Conservation (phyloP, 1,140 invertebrate genomes). For the Ephestia elutella region DNA sequence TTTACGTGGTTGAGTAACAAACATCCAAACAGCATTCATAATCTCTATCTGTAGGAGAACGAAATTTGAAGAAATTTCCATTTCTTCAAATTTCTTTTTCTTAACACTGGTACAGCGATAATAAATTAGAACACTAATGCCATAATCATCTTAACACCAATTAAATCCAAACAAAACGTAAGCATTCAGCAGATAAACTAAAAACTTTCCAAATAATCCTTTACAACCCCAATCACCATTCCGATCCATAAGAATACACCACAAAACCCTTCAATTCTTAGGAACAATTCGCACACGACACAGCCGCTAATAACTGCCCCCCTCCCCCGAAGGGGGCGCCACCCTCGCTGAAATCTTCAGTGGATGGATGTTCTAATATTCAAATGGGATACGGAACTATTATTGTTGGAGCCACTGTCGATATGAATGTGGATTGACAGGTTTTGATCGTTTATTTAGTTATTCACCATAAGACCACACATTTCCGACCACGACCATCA, state of each 20-base stretch:
- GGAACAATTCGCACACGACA: constrained; percentile 13
- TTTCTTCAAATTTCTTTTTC: too few relatives aligned
- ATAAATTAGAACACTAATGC: too few relatives aligned
- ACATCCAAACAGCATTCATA: too few relatives aligned
- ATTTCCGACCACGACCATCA: too few relatives aligned
- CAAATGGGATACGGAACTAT: constrained; percentile 74
- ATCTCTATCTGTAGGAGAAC: too few relatives aligned
- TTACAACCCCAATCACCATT: background rate
- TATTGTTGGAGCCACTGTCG: constrained; percentile 73
- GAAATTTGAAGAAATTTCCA: too few relatives aligned
- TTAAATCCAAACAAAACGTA: background rate
- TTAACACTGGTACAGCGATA: too few relatives aligned
- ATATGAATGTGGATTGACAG: constrained; percentile 36
- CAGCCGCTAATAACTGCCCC: constrained; percentile 33
- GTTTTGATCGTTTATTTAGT: constrained; percentile 49
- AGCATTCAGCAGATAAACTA: background rate
- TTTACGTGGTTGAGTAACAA: too few relatives aligned
- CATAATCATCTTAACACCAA: background rate
- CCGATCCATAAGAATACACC: background rate
- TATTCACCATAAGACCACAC: background rate
- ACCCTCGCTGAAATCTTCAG: constrained; percentile 49
- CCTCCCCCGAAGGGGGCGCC: constrained; percentile 17
- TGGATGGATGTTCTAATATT: constrained; percentile 72
- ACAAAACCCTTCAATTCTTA: background rate
- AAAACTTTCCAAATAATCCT: background rate